Base-by-base conservation (phyloP, 2,888 invertebrate species). In the Kuschelorhynchus macadamiae region DNA sequence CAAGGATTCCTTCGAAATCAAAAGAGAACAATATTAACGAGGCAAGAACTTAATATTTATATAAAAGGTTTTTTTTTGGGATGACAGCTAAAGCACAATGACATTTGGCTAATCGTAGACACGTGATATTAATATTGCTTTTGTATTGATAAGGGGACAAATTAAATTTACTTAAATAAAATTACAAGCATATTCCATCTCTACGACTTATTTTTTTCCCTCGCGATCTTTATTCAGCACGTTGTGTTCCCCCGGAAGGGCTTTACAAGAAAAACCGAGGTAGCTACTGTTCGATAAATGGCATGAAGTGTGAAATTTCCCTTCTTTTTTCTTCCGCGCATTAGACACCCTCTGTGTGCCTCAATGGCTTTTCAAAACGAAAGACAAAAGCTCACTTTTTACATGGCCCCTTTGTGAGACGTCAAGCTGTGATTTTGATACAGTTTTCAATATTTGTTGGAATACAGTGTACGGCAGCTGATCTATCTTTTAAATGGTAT, bases 281-380 rank as follows among this genome's bases (percentile, higher is more conserved):
- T 61, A 61, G 61, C 61, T 61, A 30, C 57, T 44, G 57, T 57
- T 62, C 57, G 57, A 64, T 57, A 64, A 49, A 64, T 21, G 49
- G 56, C 55, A 57, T 41, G 44, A 64, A 56, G 64, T 64, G 64
- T 56, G 64, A 64, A 64, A 64, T 64, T 64, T 49, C 50, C 64
- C 57, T 33, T 64, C 55, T 57, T 61, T 56, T 64, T 50, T 25
- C 56, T 64, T 63, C 47, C 57, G 64, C 62, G 36, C 55, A 62
- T 55, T 55, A 55, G 33, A 30, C 63, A 55, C 63, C 56, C 64
- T 56, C 49, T 42, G 62, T 62, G 42, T 62, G 62, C 62, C 30
- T 62, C 62, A 21, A 32, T 52, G 52, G 52, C 52, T 53, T 53
- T 62, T 46, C 30, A 36, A 62, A 62, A 49, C 46, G 41, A 53